Evolutionary conservation across 2,888 invertebrate species (phyloP).

Genomic region (Endomychus coccineus): DNA sequence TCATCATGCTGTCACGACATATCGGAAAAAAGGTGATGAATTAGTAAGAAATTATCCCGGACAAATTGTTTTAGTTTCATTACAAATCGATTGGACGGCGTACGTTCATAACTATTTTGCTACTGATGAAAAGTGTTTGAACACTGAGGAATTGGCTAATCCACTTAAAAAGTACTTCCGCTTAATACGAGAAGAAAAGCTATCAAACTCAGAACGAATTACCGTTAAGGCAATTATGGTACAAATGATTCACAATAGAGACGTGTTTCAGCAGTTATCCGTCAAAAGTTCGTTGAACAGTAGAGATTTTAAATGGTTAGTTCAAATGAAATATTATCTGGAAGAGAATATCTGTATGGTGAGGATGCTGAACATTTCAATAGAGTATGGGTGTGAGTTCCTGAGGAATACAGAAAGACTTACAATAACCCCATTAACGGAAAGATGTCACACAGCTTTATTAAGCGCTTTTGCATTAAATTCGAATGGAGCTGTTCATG

Average conservation of each 20-base stretch:
- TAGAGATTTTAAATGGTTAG: slow-evolving; percentile 72
- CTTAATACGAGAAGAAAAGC: slow-evolving; percentile 56
- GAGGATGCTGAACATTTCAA: slow-evolving; percentile 64
- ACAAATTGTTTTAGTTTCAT: slow-evolving; percentile 65
- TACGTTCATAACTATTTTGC: slow-evolving; percentile 61
- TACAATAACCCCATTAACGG: slow-evolving; percentile 62
- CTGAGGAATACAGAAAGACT: not conserved
- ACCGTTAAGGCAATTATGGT: slow-evolving; percentile 70
- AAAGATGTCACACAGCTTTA: slow-evolving; percentile 70
- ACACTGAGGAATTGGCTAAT: slow-evolving; percentile 48
- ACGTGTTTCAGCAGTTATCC: slow-evolving; percentile 58
- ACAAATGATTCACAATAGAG: slow-evolving; percentile 71
- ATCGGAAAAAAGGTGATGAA: no score
- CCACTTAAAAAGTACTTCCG: slow-evolving; percentile 63
- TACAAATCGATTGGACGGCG: slow-evolving; percentile 70
- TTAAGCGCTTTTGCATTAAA: slow-evolving; percentile 72
- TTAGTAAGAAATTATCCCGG: slow-evolving; percentile 58
- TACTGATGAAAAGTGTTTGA: slow-evolving; percentile 51
- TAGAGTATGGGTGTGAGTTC: slow-evolving; percentile 51
- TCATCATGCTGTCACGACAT: no score
- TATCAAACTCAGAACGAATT: slow-evolving; percentile 47
- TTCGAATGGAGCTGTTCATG: slow-evolving; percentile 70
- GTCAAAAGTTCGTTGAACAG: slow-evolving; percentile 51
- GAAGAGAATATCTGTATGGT: slow-evolving; percentile 57
- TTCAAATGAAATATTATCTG: slow-evolving; percentile 68